Evolutionary conservation across 2,888 invertebrate species (phyloP).

Genomic region (Meta bourneti): DNA sequence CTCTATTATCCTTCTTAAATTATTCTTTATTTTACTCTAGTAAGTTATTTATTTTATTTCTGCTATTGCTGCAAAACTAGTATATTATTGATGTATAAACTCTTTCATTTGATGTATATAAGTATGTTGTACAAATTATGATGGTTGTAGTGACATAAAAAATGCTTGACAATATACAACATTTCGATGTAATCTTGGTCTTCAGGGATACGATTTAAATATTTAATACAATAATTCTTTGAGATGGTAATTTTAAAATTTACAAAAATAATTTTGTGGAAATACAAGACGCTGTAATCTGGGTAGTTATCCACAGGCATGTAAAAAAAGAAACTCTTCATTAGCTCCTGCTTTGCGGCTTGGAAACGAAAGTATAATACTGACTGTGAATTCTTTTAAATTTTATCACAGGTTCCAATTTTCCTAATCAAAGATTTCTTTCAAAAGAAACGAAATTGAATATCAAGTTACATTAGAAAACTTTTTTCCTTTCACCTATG

Average conservation of each 20-base stretch:
- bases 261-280: not conserved
- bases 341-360: slow-evolving; percentile 24
- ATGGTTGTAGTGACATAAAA: too few species aligned
- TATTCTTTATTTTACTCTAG: too few species aligned
- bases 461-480: slow-evolving; percentile 5
- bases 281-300: not conserved
- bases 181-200: too few species aligned
- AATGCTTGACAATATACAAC: too few species aligned
- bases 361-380: slow-evolving; percentile 18
- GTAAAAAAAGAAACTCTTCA: slow-evolving; percentile 22
- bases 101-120: too few species aligned
- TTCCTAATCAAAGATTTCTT: slow-evolving; percentile 65
- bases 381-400: slow-evolving; percentile 37
- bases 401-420: slow-evolving; percentile 58
- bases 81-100: too few species aligned
- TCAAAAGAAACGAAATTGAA: slow-evolving; percentile 2
- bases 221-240: not conserved
- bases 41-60: too few species aligned
- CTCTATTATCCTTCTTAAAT: too few species aligned
- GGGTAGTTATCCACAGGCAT: not conserved
- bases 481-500: slow-evolving; percentile 13
- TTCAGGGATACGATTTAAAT: not conserved
- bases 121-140: too few species aligned
- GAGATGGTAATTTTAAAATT: not conserved
- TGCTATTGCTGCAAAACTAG: too few species aligned